phyloP scores from a whole-genome alignment of 2,113 vertebrate species.

The Garra rufa region DNA sequence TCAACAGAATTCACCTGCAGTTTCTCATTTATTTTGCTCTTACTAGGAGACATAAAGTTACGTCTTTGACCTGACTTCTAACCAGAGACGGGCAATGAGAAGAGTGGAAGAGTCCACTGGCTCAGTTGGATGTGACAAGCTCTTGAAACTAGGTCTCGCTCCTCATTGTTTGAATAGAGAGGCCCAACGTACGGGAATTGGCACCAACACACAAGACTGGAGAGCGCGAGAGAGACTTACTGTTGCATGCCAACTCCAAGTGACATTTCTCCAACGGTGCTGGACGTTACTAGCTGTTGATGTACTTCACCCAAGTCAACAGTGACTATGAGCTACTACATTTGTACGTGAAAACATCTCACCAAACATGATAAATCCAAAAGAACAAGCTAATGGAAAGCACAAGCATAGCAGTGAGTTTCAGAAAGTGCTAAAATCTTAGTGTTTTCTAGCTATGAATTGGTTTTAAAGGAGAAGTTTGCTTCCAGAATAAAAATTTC shows the following conservation, averaged over 20 bases:
- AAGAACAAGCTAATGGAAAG: neutral
- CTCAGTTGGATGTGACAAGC: constrained; percentile 65
- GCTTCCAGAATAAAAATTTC: too few relatives aligned
- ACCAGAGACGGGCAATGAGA: neutral
- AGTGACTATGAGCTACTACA: constrained; percentile 51
- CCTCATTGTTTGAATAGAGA: constrained; percentile 83
- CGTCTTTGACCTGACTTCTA: constrained; percentile 27
- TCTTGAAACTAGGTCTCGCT: constrained; percentile 79
- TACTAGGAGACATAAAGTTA: neutral
- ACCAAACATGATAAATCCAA: neutral
- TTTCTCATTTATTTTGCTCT: neutral
- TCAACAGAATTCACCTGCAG: neutral
- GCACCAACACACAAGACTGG: constrained; percentile 56
- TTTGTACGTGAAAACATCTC: neutral
- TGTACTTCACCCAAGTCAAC: neutral
- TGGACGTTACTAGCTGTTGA: constrained; percentile 8
- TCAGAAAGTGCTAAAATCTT: neutral
- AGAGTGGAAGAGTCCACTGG: constrained; percentile 26
- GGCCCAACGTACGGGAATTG: constrained; percentile 77
- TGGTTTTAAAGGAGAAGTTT: too few relatives aligned
- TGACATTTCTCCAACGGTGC: constrained; percentile 22
- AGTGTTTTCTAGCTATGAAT: neutral
- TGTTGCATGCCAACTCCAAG: constrained; percentile 45
- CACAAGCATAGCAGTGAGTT: neutral
- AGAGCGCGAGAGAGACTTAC: neutral